Evolutionary conservation across 2,797 vertebrate genomes (phyloP).

Genomic region (Podarcis siculus): DNA sequence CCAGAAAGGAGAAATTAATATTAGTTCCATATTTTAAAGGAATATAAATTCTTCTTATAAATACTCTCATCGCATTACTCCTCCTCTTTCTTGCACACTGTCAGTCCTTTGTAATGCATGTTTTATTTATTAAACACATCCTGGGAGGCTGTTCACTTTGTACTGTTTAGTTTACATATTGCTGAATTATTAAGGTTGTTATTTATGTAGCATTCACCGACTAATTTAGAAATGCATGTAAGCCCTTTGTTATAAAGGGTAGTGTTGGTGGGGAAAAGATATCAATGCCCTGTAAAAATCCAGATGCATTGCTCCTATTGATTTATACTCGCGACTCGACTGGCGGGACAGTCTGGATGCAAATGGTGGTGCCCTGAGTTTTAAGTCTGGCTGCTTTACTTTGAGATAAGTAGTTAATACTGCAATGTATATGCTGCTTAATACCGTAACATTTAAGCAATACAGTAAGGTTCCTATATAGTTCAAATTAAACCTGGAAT

Average conservation of each 20-base stretch:
- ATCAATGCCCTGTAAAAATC: neutral
- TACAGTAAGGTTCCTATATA: too few species aligned
- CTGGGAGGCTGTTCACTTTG: slow-evolving; percentile 34
- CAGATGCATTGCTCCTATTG: neutral
- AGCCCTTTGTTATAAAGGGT: slow-evolving; percentile 22
- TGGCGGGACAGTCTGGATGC: neutral
- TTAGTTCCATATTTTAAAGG: slow-evolving; percentile 44
- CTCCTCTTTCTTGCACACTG: slow-evolving; percentile 40
- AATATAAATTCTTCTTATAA: slow-evolving; percentile 8
- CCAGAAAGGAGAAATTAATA: slow-evolving; percentile 33
- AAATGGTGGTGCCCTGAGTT: neutral
- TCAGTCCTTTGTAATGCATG: slow-evolving; percentile 45
- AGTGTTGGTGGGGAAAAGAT: neutral
- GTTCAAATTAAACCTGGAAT: too few species aligned
- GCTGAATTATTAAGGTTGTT: slow-evolving; percentile 61
- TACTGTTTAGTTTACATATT: slow-evolving; percentile 32
- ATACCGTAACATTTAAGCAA: too few species aligned
- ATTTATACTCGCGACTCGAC: neutral
- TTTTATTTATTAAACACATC: slow-evolving; percentile 60
- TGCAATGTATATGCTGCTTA: too few species aligned
- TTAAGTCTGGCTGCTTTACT: neutral
- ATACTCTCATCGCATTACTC: neutral
- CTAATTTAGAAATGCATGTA: slow-evolving; percentile 51
- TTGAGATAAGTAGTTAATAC: neutral
- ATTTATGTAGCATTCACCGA: slow-evolving; percentile 49